Conservation (phyloP, 2,888 invertebrate species). For the Ectemnius continuus region DNA sequence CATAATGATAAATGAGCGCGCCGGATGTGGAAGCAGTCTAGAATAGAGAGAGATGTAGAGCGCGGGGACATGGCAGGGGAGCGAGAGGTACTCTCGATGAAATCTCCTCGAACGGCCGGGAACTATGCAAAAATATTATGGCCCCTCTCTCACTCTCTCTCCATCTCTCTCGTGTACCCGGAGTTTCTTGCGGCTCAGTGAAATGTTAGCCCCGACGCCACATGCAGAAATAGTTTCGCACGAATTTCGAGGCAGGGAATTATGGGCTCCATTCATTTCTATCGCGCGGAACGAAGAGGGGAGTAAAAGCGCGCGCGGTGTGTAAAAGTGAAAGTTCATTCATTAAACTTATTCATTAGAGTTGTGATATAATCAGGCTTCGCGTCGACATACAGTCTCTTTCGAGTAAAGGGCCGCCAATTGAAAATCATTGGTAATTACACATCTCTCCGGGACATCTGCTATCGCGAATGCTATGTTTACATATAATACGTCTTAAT, state of each 20-base stretch:
- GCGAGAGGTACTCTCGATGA: slow-evolving; percentile 26
- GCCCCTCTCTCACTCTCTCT: slow-evolving; percentile 6
- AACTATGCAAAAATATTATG: slow-evolving; percentile 25
- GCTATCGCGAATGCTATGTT: slow-evolving; percentile 37
- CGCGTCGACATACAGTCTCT: too few species aligned
- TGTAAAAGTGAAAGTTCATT: too few species aligned
- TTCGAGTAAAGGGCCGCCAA: not conserved
- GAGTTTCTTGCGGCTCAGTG: not conserved
- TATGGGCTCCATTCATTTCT: too few species aligned
- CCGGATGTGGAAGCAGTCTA: slow-evolving; percentile 5
- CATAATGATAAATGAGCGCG: slow-evolving; percentile 18
- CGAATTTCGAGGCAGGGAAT: not conserved
- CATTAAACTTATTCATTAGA: too few species aligned
- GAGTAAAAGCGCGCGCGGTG: too few species aligned
- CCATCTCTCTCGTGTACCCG: too few species aligned
- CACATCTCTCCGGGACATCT: not conserved
- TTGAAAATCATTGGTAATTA: slow-evolving; percentile 9
- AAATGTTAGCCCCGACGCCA: not conserved
- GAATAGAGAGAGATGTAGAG: too few species aligned
- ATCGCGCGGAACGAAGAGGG: too few species aligned
- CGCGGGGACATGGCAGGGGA: not conserved
- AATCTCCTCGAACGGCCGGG: slow-evolving; percentile 21
- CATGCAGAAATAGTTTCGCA: not conserved
- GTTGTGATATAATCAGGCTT: too few species aligned
- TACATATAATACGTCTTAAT: slow-evolving; percentile 52